Percentiles rank a stretch among this genome's conserved stretches.
Evolutionary conservation across 2,113 vertebrate genomes (phyloP).

Genomic region (Pleuronectes platessa): DNA sequence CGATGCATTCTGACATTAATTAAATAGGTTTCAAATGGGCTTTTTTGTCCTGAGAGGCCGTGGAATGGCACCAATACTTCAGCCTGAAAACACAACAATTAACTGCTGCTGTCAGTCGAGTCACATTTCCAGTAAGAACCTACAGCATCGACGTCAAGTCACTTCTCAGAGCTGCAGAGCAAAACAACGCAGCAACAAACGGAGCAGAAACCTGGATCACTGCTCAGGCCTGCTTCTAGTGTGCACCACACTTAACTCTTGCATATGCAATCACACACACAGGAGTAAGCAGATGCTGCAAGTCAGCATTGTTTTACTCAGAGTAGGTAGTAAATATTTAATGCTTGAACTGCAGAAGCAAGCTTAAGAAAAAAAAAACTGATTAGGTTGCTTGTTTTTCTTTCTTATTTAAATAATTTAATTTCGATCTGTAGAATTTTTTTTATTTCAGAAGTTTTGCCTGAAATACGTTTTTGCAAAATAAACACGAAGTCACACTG

Average conservation of each 20-base stretch:
- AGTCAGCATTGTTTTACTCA: constrained; percentile 36
- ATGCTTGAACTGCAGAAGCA: constrained; percentile 11
- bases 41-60: not conserved
- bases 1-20: not conserved
- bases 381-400: constrained; percentile 6
- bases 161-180: not conserved
- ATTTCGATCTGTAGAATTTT: too few species aligned
- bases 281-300: constrained; percentile 18
- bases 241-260: not conserved
- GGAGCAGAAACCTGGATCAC: not conserved
- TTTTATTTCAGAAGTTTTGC: not conserved
- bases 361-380: not conserved
- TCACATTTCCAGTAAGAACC: not conserved
- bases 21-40: not conserved
- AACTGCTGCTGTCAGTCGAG: not conserved
- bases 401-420: not conserved
- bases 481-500: not conserved
- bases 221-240: not conserved
- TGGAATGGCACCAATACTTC: not conserved
- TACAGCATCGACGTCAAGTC: not conserved
- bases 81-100: not conserved
- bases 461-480: not conserved
- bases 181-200: not conserved
- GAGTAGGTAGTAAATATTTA: constrained; percentile 50
- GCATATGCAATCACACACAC: constrained; percentile 5